Evolutionary conservation across 2,113 vertebrate species (phyloP), one percentile per base, ranked within the genome.

Genomic region (Calyptomena viridis): DNA sequence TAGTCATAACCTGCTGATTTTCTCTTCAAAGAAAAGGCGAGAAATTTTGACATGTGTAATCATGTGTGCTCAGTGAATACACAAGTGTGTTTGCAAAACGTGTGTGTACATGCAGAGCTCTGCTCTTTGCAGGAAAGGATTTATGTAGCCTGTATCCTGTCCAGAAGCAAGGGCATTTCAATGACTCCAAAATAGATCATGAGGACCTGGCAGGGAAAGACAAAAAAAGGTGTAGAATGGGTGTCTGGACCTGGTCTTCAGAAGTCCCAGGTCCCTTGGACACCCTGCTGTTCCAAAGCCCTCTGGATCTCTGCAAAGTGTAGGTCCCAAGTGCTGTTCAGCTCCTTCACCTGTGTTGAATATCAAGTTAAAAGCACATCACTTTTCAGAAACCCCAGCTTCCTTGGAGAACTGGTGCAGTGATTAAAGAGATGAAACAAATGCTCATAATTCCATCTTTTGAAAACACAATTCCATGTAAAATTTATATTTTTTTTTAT

Each of bases 181-280:
- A 1, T 10, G 66, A 53, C 27, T 31, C 25, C 47, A 16, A 56
- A 62, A 4, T 0, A 33, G 25, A 3, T 30, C 5, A 30, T 5
- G 39, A 53, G 42, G 30, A 0, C 5, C 25, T 59, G 28, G 25
- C 30, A n/a, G 33, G 39, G 11, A 25, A 40, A 53, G 33, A 30
- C 30, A 50, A 4, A 12, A 30, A 7, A 12, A 30, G 35, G 11
- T 74, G 22, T 58, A 52, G 77, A 53, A 16, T 44, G 23, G 21
- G 22, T 40, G 52, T 22, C n/a, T 75, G 66, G 5, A 37, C 7
- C 3, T 23, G 9, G 30, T 12, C 6, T 42, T 42, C 27, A 27
- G 21, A 8, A 12, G 6, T 5, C 8, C 12, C 21, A 18, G 17
- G 6, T 33, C 25, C 21, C 33, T 40, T 0, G 5, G 7, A n/a